Base-by-base conservation (phyloP, 2,113 vertebrate species). In the Catharus bicknelli region DNA sequence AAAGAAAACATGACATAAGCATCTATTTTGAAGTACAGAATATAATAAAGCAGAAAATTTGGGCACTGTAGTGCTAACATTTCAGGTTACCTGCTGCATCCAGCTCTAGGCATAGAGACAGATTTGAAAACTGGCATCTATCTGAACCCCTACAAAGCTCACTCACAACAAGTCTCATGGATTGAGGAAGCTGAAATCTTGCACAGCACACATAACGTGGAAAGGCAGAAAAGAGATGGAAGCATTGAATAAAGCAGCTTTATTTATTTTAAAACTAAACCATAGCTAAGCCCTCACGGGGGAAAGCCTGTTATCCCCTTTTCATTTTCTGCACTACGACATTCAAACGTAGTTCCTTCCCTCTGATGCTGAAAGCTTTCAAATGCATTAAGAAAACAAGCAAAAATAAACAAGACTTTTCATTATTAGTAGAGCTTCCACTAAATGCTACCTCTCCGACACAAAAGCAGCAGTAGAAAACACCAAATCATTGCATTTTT, bases 391-490 rank as follows among this genome's bases (percentile, higher is more conserved):
- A 59, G 62, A 72, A 88, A 94, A 83, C 84, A 80, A 94, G 78
- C 91, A 94, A 72, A 80, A 85, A 61, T 17, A 78, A 61, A 62
- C 79, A 93, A 48, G 84, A 61, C 47, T 95, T 90, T 59, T 64
- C 93, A 86, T 50, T 68, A 54, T 73, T 51, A 94, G 73, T 4
- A 73, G 69, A 78, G 73, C 88, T 50, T 64, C 61, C 80, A 67
- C 75, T 55, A 81, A 79, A 88, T 4, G 59, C 86, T 62, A 95
- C 92, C 88, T 94, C 92, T 93, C 79, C 62, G 40, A 40, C 61
- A 92, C 85, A 88, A 89, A 80, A 95, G 85, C 75, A 92, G 76
- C 75, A 86, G 85, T 19, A 74, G 70, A 62, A 90, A 87, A 75
- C n/a, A 79, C 66, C 43, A 57, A 92, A 91, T 70, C 88, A 43